Conservation (phyloP, 2,888 invertebrate genomes). For the Caenorhabditis sp. region DNA sequence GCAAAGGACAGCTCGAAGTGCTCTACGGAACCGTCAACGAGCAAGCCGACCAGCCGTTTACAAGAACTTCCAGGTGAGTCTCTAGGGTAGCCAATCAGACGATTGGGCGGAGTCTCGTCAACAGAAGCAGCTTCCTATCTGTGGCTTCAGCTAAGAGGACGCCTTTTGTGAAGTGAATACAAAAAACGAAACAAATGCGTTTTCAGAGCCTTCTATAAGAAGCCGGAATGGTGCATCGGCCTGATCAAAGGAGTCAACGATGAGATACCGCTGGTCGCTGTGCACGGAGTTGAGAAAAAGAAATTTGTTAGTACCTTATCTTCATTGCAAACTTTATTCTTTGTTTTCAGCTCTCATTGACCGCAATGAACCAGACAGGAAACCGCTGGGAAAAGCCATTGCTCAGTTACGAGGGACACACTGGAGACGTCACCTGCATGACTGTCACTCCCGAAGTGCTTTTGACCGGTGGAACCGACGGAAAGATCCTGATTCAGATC, state of each 20-base stretch:
- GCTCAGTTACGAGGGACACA: slow-evolving; percentile 15
- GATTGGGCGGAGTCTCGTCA: too few species aligned
- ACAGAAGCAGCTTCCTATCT: too few species aligned
- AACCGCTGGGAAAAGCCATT: slow-evolving; percentile 5
- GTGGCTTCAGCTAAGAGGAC: too few species aligned
- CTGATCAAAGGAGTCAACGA: slow-evolving; percentile 45
- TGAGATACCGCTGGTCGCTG: slow-evolving; percentile 30
- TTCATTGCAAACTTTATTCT: background rate
- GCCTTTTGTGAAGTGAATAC: too few species aligned
- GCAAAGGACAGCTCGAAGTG: slow-evolving; percentile 18
- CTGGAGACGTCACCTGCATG: slow-evolving; percentile 35
- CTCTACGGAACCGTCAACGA: slow-evolving; percentile 32
- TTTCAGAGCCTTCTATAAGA: slow-evolving; percentile 39
- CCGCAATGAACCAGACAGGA: slow-evolving; percentile 36
- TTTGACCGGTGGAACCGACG: slow-evolving; percentile 61
- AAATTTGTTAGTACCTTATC: slow-evolving; percentile 27
- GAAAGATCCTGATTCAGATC: slow-evolving; percentile 53
- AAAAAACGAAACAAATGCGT: background rate
- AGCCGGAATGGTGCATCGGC: slow-evolving; percentile 23
- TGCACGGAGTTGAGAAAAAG: slow-evolving; percentile 25
- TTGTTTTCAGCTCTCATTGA: slow-evolving; percentile 22
- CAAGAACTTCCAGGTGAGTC: slow-evolving; percentile 20
- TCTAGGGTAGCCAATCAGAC: too few species aligned
- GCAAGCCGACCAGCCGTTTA: background rate
- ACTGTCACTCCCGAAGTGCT: slow-evolving; percentile 13